A percentile compares a stretch with the other conserved stretches of the same genome.
These are phyloP conservation scores for Myotis davidii DNA, from an alignment of 2,113 vertebrate species.

Conservation along the genomic window DNA sequence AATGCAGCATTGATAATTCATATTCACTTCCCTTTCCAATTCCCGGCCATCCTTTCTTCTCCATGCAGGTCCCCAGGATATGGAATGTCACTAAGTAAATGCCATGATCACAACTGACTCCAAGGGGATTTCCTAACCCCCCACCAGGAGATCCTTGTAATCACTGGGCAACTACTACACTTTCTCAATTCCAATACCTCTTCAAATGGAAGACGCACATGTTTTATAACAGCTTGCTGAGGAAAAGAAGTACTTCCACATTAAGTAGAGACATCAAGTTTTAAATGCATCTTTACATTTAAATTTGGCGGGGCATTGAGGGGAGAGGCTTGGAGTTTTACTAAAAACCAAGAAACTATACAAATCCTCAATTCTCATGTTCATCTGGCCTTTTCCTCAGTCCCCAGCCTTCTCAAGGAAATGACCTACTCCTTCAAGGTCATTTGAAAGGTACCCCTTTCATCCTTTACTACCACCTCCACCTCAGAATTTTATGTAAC, in stretches of 20 bases:
- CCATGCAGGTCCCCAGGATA: not conserved
- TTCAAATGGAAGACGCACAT: not conserved
- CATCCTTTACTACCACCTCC: not conserved
- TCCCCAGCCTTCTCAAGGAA: slow-evolving; percentile 7
- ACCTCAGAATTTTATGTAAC: not conserved
- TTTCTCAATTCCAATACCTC: not conserved
- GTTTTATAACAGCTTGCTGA: not conserved
- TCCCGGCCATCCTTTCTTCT: not conserved
- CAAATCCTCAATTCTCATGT: not conserved
- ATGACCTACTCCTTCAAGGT: not conserved
- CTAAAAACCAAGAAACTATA: not conserved
- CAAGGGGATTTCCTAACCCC: not conserved
- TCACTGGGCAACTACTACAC: not conserved
- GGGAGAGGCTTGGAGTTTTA: not conserved
- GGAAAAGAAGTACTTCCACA: not conserved
- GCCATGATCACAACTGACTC: not conserved
- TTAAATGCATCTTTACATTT: not conserved
- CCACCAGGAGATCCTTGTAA: not conserved
- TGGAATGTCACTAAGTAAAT: not conserved
- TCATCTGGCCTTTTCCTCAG: not conserved
- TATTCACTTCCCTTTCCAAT: not conserved
- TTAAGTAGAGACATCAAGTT: not conserved
- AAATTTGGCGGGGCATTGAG: not conserved
- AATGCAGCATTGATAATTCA: not conserved
- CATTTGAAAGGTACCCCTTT: not conserved